Percentiles rank a stretch among this genome's conserved stretches.
Conservation (phyloP, 2,888 invertebrate species). For the Rotaria sp. region DNA sequence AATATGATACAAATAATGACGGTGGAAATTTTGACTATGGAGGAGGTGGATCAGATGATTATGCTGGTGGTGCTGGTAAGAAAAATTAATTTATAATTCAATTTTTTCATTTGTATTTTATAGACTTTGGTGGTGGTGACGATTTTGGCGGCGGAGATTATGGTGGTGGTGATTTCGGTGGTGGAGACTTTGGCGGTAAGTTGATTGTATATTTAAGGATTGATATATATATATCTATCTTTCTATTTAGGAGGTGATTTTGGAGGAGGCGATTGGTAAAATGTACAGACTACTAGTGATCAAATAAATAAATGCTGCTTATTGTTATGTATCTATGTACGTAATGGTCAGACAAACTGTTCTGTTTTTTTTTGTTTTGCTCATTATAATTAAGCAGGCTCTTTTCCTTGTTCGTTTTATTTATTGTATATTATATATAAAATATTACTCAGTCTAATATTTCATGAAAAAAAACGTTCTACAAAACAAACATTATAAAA, state of each 20-base stretch:
- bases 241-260: slow-evolving; percentile 33
- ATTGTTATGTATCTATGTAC: not conserved
- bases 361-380: not conserved
- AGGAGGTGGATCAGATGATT: not conserved
- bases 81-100: not conserved
- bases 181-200: slow-evolving; percentile 30
- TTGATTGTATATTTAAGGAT: too few species aligned
- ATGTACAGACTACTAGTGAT: not conserved
- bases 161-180: slow-evolving; percentile 25
- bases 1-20: slow-evolving; percentile 3
- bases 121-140: not conserved
- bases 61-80: not conserved
- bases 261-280: slow-evolving; percentile 37
- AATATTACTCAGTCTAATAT: not conserved
- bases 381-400: not conserved
- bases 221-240: too few species aligned
- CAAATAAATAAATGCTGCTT: not conserved
- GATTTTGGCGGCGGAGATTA: not conserved
- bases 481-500: too few species aligned
- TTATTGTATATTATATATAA: not conserved
- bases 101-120: not conserved
- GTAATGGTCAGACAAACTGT: not conserved
- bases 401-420: not conserved
- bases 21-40: not conserved
- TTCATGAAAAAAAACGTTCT: not conserved